These are phyloP conservation scores for Spea hammondii DNA, from an alignment of 2,797 vertebrate genomes.

Conservation along the genomic window DNA sequence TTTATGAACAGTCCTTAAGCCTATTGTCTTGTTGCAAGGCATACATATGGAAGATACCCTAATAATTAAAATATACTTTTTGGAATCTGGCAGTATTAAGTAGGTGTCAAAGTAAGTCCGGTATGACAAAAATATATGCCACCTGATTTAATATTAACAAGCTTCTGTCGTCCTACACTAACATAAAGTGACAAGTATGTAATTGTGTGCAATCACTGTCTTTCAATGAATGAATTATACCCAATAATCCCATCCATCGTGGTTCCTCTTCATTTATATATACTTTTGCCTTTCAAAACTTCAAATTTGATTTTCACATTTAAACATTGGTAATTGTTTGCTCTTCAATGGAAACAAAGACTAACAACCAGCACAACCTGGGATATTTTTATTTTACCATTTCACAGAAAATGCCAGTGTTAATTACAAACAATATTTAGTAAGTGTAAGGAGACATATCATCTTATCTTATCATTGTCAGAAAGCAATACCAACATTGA, in stretches of 20 bases:
- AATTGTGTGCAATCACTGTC: neutral
- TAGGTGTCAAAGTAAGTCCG: neutral
- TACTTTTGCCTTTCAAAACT: neutral
- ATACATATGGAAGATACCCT: no score
- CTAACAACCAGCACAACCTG: neutral
- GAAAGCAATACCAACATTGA: conserved; percentile 18
- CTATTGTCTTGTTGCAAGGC: no score
- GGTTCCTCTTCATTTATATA: neutral
- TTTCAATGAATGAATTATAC: neutral
- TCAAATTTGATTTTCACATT: neutral
- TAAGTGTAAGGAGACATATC: conserved; percentile 19
- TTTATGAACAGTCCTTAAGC: no score
- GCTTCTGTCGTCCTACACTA: neutral
- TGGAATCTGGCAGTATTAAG: no score
- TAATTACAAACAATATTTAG: conserved; percentile 10
- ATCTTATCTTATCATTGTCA: conserved; percentile 11
- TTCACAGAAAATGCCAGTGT: conserved; percentile 18
- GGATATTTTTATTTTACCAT: neutral
- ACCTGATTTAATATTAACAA: neutral
- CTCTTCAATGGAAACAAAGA: neutral
- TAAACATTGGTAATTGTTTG: neutral
- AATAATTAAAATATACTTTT: no score
- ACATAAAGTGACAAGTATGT: neutral
- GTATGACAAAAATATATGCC: neutral
- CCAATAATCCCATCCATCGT: neutral